These are phyloP conservation scores for Metacarcinus magister DNA, from an alignment of 2,888 invertebrate genomes.

Conservation along the genomic window DNA sequence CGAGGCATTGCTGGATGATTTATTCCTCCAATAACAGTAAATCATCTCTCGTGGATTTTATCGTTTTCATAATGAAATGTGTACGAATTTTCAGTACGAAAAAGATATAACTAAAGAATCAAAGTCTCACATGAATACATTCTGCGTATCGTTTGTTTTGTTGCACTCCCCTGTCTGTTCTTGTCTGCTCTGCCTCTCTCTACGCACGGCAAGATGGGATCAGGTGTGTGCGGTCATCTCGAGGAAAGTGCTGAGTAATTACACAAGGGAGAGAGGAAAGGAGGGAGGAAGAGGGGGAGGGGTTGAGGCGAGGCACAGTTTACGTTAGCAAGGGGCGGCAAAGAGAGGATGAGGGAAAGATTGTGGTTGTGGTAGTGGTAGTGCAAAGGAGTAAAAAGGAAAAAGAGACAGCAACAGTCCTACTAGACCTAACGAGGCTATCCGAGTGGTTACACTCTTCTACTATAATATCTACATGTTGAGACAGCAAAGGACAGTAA, in stretches of 20 bases:
- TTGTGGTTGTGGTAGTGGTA: not conserved
- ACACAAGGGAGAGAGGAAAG: not conserved
- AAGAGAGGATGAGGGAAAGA: not conserved
- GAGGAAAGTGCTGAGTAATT: not conserved
- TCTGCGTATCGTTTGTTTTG: not conserved
- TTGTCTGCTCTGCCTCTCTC: not conserved
- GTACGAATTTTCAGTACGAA: too few species aligned
- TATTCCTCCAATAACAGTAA: too few species aligned
- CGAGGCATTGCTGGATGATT: too few species aligned
- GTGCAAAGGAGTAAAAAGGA: not conserved
- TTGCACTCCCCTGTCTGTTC: not conserved
- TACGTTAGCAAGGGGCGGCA: not conserved
- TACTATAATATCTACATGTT: not conserved
- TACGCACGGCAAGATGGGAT: not conserved
- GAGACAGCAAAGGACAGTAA: too few species aligned
- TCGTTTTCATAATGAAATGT: too few species aligned
- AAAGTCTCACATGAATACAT: not conserved
- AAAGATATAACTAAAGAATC: too few species aligned
- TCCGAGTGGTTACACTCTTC: too few species aligned
- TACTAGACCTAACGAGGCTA: too few species aligned
- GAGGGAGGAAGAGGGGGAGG: not conserved
- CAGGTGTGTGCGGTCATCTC: constrained; percentile 33
- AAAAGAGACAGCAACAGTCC: too few species aligned
- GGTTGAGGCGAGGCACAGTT: not conserved
- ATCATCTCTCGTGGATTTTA: too few species aligned